Conservation (phyloP, 2,113 vertebrate genomes). For the Eolophus roseicapilla region DNA sequence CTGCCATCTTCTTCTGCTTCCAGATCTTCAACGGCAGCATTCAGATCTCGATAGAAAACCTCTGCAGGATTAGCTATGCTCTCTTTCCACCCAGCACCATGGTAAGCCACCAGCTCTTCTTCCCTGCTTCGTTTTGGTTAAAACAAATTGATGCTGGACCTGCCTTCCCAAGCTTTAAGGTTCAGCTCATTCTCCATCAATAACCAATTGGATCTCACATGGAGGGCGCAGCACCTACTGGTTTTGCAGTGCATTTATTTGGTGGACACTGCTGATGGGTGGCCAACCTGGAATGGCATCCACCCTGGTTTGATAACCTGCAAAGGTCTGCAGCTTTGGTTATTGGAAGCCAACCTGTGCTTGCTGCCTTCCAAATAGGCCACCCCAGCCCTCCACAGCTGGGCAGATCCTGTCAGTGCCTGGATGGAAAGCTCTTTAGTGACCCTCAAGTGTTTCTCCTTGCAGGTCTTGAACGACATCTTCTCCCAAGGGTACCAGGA, state of each 20-base stretch:
- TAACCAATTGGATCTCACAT: background rate
- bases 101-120: constrained; percentile 65
- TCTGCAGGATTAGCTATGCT: constrained; percentile 77
- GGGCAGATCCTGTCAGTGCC: background rate
- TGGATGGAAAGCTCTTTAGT: background rate
- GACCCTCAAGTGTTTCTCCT: background rate
- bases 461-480: constrained; percentile 72
- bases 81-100: constrained; percentile 78
- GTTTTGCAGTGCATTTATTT: background rate
- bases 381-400: background rate
- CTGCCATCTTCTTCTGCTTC: constrained; percentile 73
- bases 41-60: constrained; percentile 82
- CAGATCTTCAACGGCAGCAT: constrained; percentile 77
- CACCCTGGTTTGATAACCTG: background rate
- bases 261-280: background rate
- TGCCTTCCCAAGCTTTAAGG: background rate
- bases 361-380: background rate
- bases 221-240: background rate
- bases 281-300: background rate
- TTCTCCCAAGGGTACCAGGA: constrained; percentile 79
- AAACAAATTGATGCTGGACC: background rate
- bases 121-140: background rate
- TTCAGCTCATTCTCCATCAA: background rate
- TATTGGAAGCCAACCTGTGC: background rate
- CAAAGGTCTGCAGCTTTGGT: background rate